Conservation (phyloP, 2,888 invertebrate genomes). For the Eugnorisma glareosa region DNA sequence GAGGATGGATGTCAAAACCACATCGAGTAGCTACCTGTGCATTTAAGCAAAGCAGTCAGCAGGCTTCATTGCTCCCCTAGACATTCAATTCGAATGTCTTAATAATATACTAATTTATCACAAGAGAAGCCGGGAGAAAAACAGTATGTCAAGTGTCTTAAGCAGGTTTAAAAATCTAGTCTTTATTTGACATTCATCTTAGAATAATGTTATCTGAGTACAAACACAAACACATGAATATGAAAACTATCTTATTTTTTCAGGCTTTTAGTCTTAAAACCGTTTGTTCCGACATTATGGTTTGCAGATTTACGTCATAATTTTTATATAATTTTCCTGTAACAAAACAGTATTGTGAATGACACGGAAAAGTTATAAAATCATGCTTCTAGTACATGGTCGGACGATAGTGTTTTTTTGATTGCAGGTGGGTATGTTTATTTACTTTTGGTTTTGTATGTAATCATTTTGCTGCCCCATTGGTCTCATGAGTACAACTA, state of each 20-base stretch:
- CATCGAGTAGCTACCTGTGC: background rate
- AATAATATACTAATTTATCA: background rate
- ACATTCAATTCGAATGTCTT: background rate
- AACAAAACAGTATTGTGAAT: background rate
- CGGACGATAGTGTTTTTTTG: background rate
- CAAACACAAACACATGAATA: slow-evolving; percentile 35
- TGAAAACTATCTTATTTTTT: slow-evolving; percentile 52
- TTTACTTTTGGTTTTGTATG: background rate
- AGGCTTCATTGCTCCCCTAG: background rate
- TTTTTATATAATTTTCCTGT: slow-evolving; percentile 30
- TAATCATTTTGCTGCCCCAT: background rate
- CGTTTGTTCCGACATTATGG: slow-evolving; percentile 21
- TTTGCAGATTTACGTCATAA: slow-evolving; percentile 22
- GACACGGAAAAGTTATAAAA: background rate
- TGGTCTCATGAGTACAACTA: background rate
- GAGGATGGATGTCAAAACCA: background rate
- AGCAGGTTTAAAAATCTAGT: slow-evolving; percentile 29
- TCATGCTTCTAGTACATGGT: background rate
- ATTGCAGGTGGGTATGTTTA: too few species aligned
- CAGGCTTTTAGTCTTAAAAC: slow-evolving; percentile 47
- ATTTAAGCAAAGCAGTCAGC: background rate
- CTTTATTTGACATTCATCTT: slow-evolving; percentile 25
- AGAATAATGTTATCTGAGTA: slow-evolving; percentile 31
- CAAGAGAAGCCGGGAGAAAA: background rate
- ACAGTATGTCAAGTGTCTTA: background rate